phyloP scores from a whole-genome alignment of 92 coral and sea anemone genomes.

The Porites lobata region DNA sequence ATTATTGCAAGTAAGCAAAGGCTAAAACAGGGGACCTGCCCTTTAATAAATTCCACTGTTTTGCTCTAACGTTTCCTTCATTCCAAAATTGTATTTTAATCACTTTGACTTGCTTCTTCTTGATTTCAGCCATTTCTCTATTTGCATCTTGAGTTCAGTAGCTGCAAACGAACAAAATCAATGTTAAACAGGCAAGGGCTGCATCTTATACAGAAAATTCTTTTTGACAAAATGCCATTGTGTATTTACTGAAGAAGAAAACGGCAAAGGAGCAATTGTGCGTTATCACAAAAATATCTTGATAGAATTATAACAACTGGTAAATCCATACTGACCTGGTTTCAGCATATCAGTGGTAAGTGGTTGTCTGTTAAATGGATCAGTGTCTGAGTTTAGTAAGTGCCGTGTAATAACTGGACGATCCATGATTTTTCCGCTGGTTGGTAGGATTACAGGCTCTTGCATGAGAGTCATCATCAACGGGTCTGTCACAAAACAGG shows the following conservation, averaged over 20 bases:
- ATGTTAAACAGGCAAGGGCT: too few relatives aligned
- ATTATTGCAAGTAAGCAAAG: neutral
- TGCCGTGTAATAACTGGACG: conserved; percentile 94
- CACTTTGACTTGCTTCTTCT: conserved; percentile 3
- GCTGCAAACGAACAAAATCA: conserved; percentile 33
- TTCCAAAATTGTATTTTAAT: neutral
- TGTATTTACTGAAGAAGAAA: too few relatives aligned
- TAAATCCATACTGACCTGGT: conserved; percentile 75
- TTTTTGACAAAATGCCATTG: too few relatives aligned
- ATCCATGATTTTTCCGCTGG: conserved; percentile 99
- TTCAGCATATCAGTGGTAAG: conserved; percentile 90
- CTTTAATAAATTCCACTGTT: neutral
- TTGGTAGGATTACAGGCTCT: conserved; percentile 97
- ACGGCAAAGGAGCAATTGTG: neutral
- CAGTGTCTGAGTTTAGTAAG: conserved; percentile 94
- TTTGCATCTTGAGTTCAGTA: conserved; percentile 71
- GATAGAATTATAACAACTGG: too few relatives aligned
- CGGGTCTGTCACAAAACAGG: conserved; percentile 74
- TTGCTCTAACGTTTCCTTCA: neutral
- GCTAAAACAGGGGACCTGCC: neutral
- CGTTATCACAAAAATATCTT: too few relatives aligned
- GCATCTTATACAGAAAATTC: too few relatives aligned
- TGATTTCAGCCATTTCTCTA: conserved; percentile 76
- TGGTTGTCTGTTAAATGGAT: conserved; percentile 96
- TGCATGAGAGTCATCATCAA: conserved; percentile 96